Conservation (phyloP, 2,888 invertebrate genomes). For the Sarcophaga carnaria region DNA sequence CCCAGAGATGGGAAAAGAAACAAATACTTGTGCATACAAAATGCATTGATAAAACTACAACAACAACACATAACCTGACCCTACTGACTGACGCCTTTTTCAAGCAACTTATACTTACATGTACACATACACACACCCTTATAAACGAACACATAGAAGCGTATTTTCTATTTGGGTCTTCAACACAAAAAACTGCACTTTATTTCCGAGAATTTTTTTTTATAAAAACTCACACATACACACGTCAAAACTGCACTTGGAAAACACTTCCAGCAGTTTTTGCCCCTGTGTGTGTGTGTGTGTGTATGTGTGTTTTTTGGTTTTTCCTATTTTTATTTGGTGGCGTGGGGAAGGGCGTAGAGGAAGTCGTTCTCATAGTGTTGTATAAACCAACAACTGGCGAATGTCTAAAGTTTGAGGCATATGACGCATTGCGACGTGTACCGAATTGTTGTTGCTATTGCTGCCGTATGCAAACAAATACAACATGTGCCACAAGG, state of each 20-base stretch:
- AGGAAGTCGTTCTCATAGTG: not conserved
- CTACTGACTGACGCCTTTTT: too few relatives aligned
- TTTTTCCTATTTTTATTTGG: conserved; percentile 54
- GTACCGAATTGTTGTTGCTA: conserved; percentile 37
- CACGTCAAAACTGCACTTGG: conserved; percentile 40
- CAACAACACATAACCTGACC: too few relatives aligned
- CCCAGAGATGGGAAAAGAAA: conserved; percentile 46
- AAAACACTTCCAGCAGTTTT: conserved; percentile 66
- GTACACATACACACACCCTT: conserved; percentile 45
- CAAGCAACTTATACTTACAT: not conserved
- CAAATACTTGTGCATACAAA: conserved; percentile 61
- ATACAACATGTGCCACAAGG: conserved; percentile 62
- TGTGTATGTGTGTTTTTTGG: conserved; percentile 28
- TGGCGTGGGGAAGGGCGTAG: conserved; percentile 37
- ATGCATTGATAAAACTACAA: conserved; percentile 46
- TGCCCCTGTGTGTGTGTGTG: not conserved
- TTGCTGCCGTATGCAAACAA: conserved; percentile 42
- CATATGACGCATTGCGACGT: conserved; percentile 70
- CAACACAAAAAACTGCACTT: conserved; percentile 62
- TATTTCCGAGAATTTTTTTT: conserved; percentile 64
- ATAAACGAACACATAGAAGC: not conserved
- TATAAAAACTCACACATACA: conserved; percentile 4
- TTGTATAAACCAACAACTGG: not conserved
- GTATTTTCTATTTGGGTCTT: conserved; percentile 52
- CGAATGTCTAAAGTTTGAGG: conserved; percentile 63